Base-by-base conservation (phyloP, 1,140 invertebrate genomes). In the Ylistrum balloti region DNA sequence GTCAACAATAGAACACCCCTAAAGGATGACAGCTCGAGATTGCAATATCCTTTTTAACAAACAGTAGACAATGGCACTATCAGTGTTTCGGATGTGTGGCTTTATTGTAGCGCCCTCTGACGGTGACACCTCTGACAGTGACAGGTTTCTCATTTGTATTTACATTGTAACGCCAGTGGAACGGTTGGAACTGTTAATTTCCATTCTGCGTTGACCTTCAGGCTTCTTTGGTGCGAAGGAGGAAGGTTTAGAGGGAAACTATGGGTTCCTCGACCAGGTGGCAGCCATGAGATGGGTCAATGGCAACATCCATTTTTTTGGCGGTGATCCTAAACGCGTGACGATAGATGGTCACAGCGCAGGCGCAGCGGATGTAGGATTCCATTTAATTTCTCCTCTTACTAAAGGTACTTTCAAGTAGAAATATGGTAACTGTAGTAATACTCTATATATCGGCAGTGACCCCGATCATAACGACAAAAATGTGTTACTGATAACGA, bases 201-300 rank as follows among this genome's bases (percentile, higher is more conserved):
- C 13, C 56, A n/a, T 74, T 74, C n/a, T 74, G 7, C n/a, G n/a
- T 74, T 74, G 56, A 74, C 56, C 41, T 88, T 1, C 11, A 90
- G 90, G 90, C 28, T 90, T 90, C 22, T 88, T 85, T 41, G 90
- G 90, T 38, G 90, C 90, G 32, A 88, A 34, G 38, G 38, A 90
- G 33, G 90, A 90, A 88, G 45, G 34, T 28, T 35, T 89, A 20
- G 74, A 86, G 35, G 90, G 91, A 17, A 92, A 92, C 48, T 91
- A 87, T 28, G 91, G 91, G 15, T 88, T 92, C 33, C 74, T 91
- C 3, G 91, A 92, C 56, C 90, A 91, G 35, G 74, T 88, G 20
- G 85, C 85, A 45, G 97, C 97, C 5, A 91, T 97, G 20, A 97
- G 92, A 95, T 97, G 97, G 97, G 95, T 97, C 20, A 96, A 93